Evolutionary conservation across 1,140 invertebrate species (phyloP).

Genomic region (Drosophila orena): DNA sequence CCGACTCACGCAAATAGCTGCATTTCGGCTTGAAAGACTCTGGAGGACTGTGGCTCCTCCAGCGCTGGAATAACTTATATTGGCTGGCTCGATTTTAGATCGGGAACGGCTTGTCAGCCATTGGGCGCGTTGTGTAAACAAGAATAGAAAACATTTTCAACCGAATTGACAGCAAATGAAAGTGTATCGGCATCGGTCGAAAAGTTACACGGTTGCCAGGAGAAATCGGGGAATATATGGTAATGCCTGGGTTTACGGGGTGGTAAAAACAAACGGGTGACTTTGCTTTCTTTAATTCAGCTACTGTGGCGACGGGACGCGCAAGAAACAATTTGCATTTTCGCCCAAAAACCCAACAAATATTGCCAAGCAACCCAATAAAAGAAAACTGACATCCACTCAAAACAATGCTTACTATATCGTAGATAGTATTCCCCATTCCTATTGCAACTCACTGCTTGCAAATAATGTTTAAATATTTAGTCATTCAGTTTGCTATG

Average conservation of each 20-base stretch:
- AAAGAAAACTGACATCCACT: neutral
- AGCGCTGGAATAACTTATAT: neutral
- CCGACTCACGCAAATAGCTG: constrained; percentile 69
- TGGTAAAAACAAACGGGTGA: constrained; percentile 5
- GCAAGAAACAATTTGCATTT: constrained; percentile 69
- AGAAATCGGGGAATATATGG: neutral
- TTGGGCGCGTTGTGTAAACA: constrained; percentile 58
- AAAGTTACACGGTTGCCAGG: constrained; percentile 29
- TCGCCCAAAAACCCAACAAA: constrained; percentile 33
- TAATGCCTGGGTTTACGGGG: constrained; percentile 8
- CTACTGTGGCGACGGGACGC: constrained; percentile 56
- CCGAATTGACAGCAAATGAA: constrained; percentile 42
- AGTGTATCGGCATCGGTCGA: constrained; percentile 33
- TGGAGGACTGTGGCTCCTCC: constrained; percentile 14
- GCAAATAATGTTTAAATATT: neutral
- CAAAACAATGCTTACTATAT: too few species aligned
- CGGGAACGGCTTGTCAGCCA: constrained; percentile 18
- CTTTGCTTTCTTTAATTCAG: constrained; percentile 24
- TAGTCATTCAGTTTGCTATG: neutral
- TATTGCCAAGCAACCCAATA: constrained; percentile 61
- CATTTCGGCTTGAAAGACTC: constrained; percentile 28
- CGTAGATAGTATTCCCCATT: neutral
- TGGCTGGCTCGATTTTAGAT: constrained; percentile 8
- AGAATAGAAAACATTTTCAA: constrained; percentile 63
- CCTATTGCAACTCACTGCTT: neutral